A percentile compares a stretch with the other conserved stretches of the same genome.
Conservation (phyloP, 2,797 vertebrate species). For the Erithacus rubecula region DNA sequence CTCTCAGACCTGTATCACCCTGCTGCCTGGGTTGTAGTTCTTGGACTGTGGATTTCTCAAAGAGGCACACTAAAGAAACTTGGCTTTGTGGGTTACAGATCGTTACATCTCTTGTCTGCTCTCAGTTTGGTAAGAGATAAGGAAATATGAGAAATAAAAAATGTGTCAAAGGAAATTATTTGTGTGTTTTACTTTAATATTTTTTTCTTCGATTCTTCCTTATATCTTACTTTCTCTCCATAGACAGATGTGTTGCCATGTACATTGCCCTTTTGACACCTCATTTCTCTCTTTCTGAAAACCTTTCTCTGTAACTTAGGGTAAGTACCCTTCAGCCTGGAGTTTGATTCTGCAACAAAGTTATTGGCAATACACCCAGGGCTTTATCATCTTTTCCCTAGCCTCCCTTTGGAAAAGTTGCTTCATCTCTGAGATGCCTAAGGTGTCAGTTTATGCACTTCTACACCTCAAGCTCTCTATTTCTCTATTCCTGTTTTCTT, state of each 20-base stretch:
- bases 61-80: background rate
- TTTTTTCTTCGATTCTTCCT: background rate
- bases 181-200: background rate
- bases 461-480: background rate
- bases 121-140: background rate
- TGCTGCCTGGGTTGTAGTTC: background rate
- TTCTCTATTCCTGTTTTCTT: background rate
- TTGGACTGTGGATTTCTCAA: background rate
- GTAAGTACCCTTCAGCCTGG: background rate
- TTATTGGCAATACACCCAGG: background rate
- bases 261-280: background rate
- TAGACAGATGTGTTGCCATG: background rate
- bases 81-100: background rate
- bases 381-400: background rate
- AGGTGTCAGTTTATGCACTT: background rate
- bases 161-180: background rate
- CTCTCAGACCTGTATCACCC: background rate
- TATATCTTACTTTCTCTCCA: background rate
- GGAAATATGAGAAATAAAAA: background rate
- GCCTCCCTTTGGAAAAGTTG: background rate
- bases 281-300: background rate
- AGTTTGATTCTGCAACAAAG: background rate
- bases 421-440: background rate
- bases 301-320: background rate
- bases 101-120: background rate